Percentiles rank a stretch among this genome's conserved stretches.
Conservation (phyloP, 2,113 vertebrate genomes). For the Syrrhaptes paradoxus region DNA sequence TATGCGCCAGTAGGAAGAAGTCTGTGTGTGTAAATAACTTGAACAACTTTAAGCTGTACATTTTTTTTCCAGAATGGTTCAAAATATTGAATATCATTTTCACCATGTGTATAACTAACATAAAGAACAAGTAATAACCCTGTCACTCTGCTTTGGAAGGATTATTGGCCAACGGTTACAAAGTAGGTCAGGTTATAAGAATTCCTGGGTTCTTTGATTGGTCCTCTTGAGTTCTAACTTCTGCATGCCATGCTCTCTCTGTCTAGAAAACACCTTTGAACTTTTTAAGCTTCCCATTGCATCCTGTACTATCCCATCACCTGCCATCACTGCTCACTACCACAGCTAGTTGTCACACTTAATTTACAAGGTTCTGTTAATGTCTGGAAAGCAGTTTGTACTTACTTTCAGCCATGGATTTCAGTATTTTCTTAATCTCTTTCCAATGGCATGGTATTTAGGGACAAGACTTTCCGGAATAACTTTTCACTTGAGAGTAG, state of each 20-base stretch:
- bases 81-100: neutral
- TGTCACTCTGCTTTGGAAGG: neutral
- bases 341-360: neutral
- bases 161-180: neutral
- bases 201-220: neutral
- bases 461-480: neutral
- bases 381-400: neutral
- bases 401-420: neutral
- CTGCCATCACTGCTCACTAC: neutral
- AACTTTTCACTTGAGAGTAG: neutral
- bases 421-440: neutral
- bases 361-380: neutral
- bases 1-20: fast-evolving
- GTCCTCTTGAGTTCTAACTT: neutral
- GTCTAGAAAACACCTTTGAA: neutral
- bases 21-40: neutral
- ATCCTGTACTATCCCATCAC: neutral
- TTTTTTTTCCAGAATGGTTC: neutral
- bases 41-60: neutral
- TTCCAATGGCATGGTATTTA: neutral
- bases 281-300: neutral
- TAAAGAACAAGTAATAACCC: neutral
- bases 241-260: neutral
- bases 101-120: neutral
- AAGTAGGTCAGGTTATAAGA: neutral